Conservation (phyloP, 2,888 invertebrate species). For the Unio pictorum region DNA sequence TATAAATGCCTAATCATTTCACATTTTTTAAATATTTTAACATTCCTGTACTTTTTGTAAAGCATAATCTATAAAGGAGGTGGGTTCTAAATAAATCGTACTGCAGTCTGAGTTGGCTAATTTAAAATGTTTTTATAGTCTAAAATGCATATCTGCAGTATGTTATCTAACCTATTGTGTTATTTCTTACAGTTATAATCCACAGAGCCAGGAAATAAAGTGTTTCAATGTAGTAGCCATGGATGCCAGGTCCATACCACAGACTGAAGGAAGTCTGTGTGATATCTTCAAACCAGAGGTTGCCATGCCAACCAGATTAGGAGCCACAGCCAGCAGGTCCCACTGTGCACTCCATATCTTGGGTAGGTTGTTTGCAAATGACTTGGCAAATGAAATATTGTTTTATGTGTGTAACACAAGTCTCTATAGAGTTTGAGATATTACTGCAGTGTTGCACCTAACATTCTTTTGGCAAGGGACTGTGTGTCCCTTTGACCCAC, state of each 20-base stretch:
- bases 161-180: too few species aligned
- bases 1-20: background rate
- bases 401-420: too few species aligned
- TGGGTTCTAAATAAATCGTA: too few species aligned
- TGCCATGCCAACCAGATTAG: slow-evolving; percentile 81
- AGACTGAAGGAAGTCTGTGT: slow-evolving; percentile 55
- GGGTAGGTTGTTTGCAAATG: slow-evolving; percentile 72
- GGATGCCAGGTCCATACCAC: slow-evolving; percentile 75
- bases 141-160: too few species aligned
- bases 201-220: slow-evolving; percentile 78
- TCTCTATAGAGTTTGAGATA: too few species aligned
- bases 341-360: slow-evolving; percentile 93
- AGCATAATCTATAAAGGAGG: too few species aligned
- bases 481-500: too few species aligned
- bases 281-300: slow-evolving; percentile 86
- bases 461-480: too few species aligned
- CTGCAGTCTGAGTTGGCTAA: too few species aligned
- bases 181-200: slow-evolving; percentile 73
- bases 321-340: slow-evolving; percentile 78
- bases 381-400: too few species aligned
- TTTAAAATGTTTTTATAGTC: too few species aligned
- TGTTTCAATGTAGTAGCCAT: slow-evolving; percentile 89
- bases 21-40: background rate
- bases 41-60: background rate
- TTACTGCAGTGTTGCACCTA: too few species aligned